Percentiles rank a stretch among this genome's conserved stretches.
Evolutionary conservation across 2,113 vertebrate genomes (phyloP).

Genomic region (Chlamydotis undulata): DNA sequence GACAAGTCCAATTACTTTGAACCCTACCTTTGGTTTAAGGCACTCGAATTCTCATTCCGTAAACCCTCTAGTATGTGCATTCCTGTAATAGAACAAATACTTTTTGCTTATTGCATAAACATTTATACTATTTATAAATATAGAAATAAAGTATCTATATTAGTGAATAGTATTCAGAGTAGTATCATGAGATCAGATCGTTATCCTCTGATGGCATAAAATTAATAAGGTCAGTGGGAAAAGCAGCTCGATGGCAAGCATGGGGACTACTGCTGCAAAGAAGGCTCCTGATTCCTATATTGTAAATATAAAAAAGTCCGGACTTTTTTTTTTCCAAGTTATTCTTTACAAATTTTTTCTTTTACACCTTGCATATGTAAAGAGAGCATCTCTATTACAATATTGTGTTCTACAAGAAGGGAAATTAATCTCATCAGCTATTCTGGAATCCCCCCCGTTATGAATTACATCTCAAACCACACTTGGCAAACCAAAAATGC

Average conservation of each 20-base stretch:
- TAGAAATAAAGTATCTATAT: background rate
- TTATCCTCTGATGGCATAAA: background rate
- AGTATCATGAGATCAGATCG: background rate
- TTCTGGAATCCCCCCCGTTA: background rate
- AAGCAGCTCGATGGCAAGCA: background rate
- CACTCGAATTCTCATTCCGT: background rate
- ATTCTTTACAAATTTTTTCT: background rate
- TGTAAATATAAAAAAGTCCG: background rate
- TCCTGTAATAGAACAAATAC: background rate
- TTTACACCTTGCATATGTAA: background rate
- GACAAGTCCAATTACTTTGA: background rate
- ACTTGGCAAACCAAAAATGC: background rate
- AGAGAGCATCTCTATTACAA: background rate
- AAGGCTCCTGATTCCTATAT: background rate
- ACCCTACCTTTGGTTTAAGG: background rate
- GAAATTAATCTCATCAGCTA: conserved; percentile 12
- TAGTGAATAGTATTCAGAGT: background rate
- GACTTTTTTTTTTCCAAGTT: background rate
- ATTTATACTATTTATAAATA: background rate
- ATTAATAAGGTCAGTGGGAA: background rate
- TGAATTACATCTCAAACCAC: conserved; percentile 29
- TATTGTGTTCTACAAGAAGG: background rate
- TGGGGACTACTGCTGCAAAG: background rate
- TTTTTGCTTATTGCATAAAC: background rate
- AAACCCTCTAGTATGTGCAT: background rate